phyloP scores from a whole-genome alignment of 1,140 invertebrate genomes.

The Brachionus calyciflorus region DNA sequence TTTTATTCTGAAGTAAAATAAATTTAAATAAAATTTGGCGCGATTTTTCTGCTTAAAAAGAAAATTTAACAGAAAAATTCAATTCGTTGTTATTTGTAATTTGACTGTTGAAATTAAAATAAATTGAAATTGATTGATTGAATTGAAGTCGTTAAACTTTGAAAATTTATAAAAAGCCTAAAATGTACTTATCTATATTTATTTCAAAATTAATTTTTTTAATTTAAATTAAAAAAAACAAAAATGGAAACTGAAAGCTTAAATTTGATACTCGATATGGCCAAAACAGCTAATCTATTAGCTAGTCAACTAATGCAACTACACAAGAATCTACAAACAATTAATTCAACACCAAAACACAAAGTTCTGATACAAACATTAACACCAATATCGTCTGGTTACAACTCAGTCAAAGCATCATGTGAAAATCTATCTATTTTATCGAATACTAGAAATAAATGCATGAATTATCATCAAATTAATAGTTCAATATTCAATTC shows the following conservation, averaged over 20 bases:
- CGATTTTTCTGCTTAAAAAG: no score
- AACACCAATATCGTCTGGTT: conserved; percentile 11
- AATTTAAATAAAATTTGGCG: no score
- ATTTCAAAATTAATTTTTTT: no score
- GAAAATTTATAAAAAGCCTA: no score
- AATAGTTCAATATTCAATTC: neutral
- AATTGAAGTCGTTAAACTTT: no score
- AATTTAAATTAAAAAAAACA: neutral
- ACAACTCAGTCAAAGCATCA: conserved; percentile 8
- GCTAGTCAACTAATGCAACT: conserved; percentile 5
- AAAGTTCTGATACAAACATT: neutral
- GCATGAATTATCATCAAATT: no score
- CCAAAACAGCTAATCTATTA: conserved; percentile 18
- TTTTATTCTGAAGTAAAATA: no score
- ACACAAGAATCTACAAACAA: neutral
- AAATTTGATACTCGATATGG: neutral
- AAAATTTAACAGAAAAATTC: no score
- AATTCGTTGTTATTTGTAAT: no score
- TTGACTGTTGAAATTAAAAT: no score
- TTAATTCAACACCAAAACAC: neutral
- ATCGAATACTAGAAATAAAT: neutral
- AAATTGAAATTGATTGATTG: no score
- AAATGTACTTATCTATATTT: no score
- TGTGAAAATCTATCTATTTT: neutral
- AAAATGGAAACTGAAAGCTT: conserved; percentile 8